Base-by-base conservation (phyloP, 2,888 invertebrate genomes). In the Argyra leucocephala region DNA sequence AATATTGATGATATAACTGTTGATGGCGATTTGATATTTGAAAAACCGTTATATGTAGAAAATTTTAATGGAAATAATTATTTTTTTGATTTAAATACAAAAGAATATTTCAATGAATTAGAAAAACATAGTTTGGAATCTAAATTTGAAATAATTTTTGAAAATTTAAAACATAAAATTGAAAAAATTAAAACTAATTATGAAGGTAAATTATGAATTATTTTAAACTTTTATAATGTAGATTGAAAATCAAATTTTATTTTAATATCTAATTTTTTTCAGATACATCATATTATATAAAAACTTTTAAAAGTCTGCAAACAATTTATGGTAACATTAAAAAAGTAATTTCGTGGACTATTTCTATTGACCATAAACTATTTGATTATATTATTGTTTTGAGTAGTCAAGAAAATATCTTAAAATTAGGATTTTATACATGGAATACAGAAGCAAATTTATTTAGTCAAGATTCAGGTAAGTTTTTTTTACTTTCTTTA, bases 221-320 rank as follows among this genome's bases (percentile, higher is more conserved):
- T 31, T 31, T 6, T 10, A 31, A 31, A 31, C 31, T 31, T 10
- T 31, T 31, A 7, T 58, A 58, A 22, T 10, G 22, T 22, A 21
- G 5, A 22, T 22, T 22, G 5, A 22, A 21, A 58, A 21, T 15
- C 22, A 2, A 58, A 10, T 58, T 22, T 23, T 23, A 22, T 58
- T 21, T 60, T 26, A 24, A 26, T 26, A 61, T 61, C n/a, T 26
- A 26, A 22, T 15, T 37, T 31, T 66, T 64, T 37, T 21, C 48
- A 68, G 69, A 66, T 66, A 12, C 66, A 48, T 1, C 68, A 61
- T 69, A 69, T 66, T 71, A 74, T 57, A 66, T 79, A 57, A 70
- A 74, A 18, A 71, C 73, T 66, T 76, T 78, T 65, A 68, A 70
- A 26, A n/a, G 76, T 3, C 68, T 74, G 6, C 78, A 78, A 67